Evolutionary conservation across 2,797 vertebrate species (phyloP), one percentile per base, ranked within the genome.

Genomic region (Paratrypauchen microcephalus): DNA sequence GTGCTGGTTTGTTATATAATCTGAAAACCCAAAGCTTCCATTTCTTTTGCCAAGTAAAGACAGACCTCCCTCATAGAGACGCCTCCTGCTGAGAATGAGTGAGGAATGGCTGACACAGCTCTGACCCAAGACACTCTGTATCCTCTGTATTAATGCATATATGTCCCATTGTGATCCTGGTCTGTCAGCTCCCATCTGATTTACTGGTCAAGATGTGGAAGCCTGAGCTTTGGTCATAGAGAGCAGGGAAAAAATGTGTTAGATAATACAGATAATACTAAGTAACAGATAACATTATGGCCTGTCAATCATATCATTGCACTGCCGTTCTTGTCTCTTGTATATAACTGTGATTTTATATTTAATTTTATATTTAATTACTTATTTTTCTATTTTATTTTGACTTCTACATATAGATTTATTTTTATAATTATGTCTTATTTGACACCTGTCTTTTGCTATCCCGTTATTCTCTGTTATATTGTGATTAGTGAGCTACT

Each of bases 61-160:
- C 59, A 48, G 62, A 61, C 63, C 78, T 76, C 78, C 63, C 54
- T 78, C 36, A 72, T 54, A 75, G 69, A n/a, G 6, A 48, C 59
- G 54, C 24, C 60, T 80, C 73, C 61, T 30, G 54, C 68, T 72
- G 63, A 75, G 63, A 81, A 66, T 76, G 76, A 86, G 70, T 78
- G 72, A 82, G 57, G 72, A 61, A 70, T 71, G 66, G 73, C 67
- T 70, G 66, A 68, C 69, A 73, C 64, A 58, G 41, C 59, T 58
- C 65, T 79, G 69, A 70, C 66, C 69, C 83, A 36, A 18, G 70
- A 50, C 30, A 79, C 65, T 71, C 64, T 71, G 69, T 45, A 24
- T 45, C 11, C 36, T 13, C 56, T 58, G 56, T 26, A 15, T 56
- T 23, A 18, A 21, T 61, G n/a, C 23, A 61, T 45, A 45, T 45